A percentile compares a stretch with the other conserved stretches of the same genome.
These are phyloP conservation scores for Ctenopoma kingsleyae DNA, from an alignment of 2,797 vertebrate genomes.

Conservation along the genomic window DNA sequence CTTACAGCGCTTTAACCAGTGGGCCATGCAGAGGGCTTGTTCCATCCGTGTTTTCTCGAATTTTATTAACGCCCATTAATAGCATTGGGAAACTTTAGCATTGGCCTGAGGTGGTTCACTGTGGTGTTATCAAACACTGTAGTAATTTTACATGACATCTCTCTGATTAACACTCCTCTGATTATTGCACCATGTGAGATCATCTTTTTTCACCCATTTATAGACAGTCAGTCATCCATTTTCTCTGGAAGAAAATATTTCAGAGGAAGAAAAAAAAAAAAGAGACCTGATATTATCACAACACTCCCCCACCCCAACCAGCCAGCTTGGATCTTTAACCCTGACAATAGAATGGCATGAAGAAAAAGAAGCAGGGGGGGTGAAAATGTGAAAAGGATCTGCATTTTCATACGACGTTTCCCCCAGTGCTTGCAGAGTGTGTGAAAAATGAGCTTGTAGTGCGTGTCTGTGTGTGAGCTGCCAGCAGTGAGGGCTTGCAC, in stretches of 20 bases:
- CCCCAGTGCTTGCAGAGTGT: conserved; percentile 46
- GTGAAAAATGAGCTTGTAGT: conserved; percentile 67
- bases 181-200: conserved; percentile 78
- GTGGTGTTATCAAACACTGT: conserved; percentile 78
- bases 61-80: conserved; percentile 85
- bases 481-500: conserved; percentile 87
- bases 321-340: conserved; percentile 66
- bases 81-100: conserved; percentile 77
- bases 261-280: conserved; percentile 8
- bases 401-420: conserved; percentile 57
- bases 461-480: conserved; percentile 70
- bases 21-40: conserved; percentile 74
- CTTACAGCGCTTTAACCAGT: conserved; percentile 82
- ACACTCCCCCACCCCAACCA: conserved; percentile 25
- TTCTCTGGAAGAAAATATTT: conserved; percentile 48
- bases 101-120: conserved; percentile 79
- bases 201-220: conserved; percentile 29
- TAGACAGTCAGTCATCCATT: conserved; percentile 47
- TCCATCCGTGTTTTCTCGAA: conserved; percentile 77
- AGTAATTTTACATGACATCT: conserved; percentile 85
- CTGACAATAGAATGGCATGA: conserved; percentile 63
- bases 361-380: conserved; percentile 37
- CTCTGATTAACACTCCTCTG: conserved; percentile 83
- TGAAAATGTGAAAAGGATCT: conserved; percentile 63
- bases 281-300: conserved; percentile 26